Evolutionary conservation across 2,113 vertebrate genomes (phyloP).

Genomic region (Gavia stellata): DNA sequence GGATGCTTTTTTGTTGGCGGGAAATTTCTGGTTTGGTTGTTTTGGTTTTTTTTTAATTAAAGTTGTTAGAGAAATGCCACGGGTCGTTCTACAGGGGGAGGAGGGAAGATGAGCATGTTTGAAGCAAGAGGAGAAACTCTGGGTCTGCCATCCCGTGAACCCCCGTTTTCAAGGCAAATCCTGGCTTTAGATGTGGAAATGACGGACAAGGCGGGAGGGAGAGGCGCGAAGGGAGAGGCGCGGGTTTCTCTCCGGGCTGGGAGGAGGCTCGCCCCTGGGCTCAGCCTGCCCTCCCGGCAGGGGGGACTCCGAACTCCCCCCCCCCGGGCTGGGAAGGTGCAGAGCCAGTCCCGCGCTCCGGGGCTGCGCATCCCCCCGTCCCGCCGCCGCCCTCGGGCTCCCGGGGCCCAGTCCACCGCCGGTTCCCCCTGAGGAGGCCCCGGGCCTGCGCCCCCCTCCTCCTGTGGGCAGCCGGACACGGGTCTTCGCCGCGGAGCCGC

Average conservation of each 20-base stretch:
- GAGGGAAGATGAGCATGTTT: neutral
- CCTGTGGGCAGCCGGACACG: neutral
- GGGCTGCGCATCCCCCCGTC: too few species aligned
- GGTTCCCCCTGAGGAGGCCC: neutral
- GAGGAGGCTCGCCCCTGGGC: neutral
- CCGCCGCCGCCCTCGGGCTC: neutral
- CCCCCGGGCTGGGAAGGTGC: too few species aligned
- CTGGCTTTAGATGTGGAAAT: neutral
- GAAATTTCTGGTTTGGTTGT: neutral
- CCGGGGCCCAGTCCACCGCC: neutral
- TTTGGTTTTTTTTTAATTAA: neutral
- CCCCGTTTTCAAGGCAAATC: neutral
- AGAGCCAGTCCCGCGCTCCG: too few species aligned
- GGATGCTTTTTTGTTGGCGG: neutral
- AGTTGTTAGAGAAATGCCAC: neutral
- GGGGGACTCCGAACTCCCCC: too few species aligned
- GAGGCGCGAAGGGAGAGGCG: neutral
- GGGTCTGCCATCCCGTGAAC: accelerated
- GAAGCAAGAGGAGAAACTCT: neutral
- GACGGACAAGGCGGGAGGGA: too few species aligned
- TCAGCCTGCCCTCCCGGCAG: neutral
- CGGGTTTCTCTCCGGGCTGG: neutral
- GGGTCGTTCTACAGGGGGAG: accelerated
- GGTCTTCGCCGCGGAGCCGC: neutral
- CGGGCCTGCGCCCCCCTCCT: neutral